Base-by-base conservation (phyloP, 2,888 invertebrate species). In the Catocala fraxini region DNA sequence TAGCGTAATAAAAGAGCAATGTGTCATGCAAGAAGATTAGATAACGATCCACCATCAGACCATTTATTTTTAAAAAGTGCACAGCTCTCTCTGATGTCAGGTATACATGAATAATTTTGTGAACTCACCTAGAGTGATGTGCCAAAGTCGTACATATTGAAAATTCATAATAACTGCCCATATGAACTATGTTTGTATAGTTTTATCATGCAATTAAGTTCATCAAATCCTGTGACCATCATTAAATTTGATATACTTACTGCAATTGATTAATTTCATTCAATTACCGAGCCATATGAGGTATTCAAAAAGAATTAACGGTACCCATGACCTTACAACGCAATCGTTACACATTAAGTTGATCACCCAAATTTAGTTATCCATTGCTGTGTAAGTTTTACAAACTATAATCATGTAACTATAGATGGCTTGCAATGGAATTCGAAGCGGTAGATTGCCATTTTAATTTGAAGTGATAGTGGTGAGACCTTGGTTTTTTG, bases 281-380 rank as follows among this genome's bases (percentile, higher is more conserved):
- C 83, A 86, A 82, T 87, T 84, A 85, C 74, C 71, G 72, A 78
- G 82, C 81, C 82, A 83, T 82, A 77, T 78, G 71, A 80, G 74
- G 71, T 75, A 73, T 80, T 78, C 82, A 83, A 85, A 84, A 84
- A 84, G 83, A 82, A 84, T 86, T 82, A 85, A 86, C 79, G 79
- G 70, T 75, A 77, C 63, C 53, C 60, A 46, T 15, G 39, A 7
- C 51, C n/a, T 10, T 58, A 63, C 53, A 45, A 55, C 49, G 45
- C 39, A 33, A 58, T 39, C 51, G 45, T 10, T 2, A 41, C 13
- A 61, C 56, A 54, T 46, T 9, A 61, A 49, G 5, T 51, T 51
- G 0, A 39, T 49, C 51, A 58, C 48, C 4, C 12, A 1, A 41
- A 39, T 65, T 51, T 15, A 12, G 25, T 6, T 1, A 15, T 70